These are phyloP conservation scores for Molossus molossus DNA, from an alignment of 2,797 vertebrate species.

Conservation along the genomic window DNA sequence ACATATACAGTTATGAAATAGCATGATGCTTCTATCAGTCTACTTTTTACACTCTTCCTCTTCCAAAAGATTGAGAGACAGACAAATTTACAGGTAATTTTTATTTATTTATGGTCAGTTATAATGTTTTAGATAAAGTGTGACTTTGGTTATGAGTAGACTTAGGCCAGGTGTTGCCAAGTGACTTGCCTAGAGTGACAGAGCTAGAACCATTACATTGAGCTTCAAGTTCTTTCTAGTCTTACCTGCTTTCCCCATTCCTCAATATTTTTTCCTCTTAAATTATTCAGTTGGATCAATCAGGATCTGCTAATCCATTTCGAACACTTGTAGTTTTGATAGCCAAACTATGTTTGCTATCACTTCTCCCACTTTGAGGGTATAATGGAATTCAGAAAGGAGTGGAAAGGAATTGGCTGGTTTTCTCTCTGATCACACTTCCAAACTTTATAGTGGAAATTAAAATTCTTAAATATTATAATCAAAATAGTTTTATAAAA, in stretches of 20 bases:
- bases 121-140: neutral
- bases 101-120: neutral
- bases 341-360: neutral
- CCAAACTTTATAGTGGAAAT: conserved; percentile 37
- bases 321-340: neutral
- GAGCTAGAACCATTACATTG: neutral
- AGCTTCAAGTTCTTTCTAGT: neutral
- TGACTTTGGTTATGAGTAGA: neutral
- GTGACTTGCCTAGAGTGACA: neutral
- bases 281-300: conserved; percentile 40
- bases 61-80: neutral
- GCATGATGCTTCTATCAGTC: neutral
- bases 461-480: conserved; percentile 44
- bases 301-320: neutral
- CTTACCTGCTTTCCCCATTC: neutral
- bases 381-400: neutral
- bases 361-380: neutral
- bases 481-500: conserved; percentile 53
- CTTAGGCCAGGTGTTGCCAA: neutral
- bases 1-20: conserved; percentile 1
- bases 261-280: neutral
- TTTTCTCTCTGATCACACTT: conserved; percentile 25
- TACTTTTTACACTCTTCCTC: neutral
- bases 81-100: neutral
- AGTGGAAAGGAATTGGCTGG: neutral